A percentile compares a stretch with the other conserved stretches of the same genome.
Conservation (phyloP, 2,113 vertebrate genomes). For the Grammatotria lemairii region DNA sequence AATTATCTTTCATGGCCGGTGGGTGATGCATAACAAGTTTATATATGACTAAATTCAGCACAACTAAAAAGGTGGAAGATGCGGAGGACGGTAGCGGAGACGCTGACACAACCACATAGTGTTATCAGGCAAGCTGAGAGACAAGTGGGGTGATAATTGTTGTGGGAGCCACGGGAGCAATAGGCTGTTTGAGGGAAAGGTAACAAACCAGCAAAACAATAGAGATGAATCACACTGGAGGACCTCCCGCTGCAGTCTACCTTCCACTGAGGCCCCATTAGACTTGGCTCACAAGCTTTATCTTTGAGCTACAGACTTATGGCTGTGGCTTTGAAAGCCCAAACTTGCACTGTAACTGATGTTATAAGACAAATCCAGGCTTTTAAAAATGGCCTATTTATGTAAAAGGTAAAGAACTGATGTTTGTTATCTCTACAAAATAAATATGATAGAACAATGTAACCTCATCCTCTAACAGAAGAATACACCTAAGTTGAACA, state of each 20-base stretch:
- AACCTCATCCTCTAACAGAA: not conserved
- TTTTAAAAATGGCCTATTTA: not conserved
- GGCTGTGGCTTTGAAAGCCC: not conserved
- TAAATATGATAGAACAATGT: not conserved
- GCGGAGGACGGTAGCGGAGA: not conserved
- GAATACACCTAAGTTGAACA: constrained; percentile 29
- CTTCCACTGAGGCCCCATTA: constrained; percentile 78
- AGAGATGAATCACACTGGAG: constrained; percentile 42
- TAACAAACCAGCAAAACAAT: constrained; percentile 65
- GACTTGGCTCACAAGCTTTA: constrained; percentile 59
- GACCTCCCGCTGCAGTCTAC: constrained; percentile 58
- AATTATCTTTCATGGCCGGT: constrained; percentile 87
- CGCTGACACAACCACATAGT: constrained; percentile 19
- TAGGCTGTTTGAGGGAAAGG: constrained; percentile 61
- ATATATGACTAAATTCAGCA: constrained; percentile 78
- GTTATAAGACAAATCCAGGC: not conserved
- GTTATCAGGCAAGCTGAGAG: constrained; percentile 57
- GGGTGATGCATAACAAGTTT: constrained; percentile 87
- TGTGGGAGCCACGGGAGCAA: constrained; percentile 73
- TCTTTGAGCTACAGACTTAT: constrained; percentile 1
- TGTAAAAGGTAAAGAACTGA: not conserved
- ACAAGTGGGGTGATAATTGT: constrained; percentile 83
- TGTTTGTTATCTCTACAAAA: not conserved
- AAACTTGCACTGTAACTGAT: not conserved
- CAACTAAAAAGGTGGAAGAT: constrained; percentile 19